A percentile compares a stretch with the other conserved stretches of the same genome.
These are phyloP conservation scores for Drosophila paranaensis DNA, from an alignment of 2,888 invertebrate species.

Conservation along the genomic window DNA sequence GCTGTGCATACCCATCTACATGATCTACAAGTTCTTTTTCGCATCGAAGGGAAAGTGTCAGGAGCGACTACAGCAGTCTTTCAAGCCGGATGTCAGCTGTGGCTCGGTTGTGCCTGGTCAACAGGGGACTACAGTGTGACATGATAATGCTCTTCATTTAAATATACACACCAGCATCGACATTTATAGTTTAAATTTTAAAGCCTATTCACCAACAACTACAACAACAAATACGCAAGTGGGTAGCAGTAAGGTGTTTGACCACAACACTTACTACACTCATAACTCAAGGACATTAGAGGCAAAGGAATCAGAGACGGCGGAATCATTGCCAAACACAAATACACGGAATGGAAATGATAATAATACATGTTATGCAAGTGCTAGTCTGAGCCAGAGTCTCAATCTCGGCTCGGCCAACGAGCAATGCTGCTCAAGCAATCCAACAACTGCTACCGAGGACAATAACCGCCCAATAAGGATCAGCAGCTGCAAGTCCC, in stretches of 20 bases:
- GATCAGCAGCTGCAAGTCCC: slow-evolving; percentile 84
- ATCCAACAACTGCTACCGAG: slow-evolving; percentile 74
- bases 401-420: slow-evolving; percentile 69
- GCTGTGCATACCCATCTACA: slow-evolving; percentile 93
- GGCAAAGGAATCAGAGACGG: neutral
- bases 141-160: slow-evolving; percentile 76
- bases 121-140: slow-evolving; percentile 85
- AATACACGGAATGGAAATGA: slow-evolving; percentile 53
- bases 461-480: slow-evolving; percentile 83
- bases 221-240: slow-evolving; percentile 36
- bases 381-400: slow-evolving; percentile 70
- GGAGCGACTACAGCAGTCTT: slow-evolving; percentile 74
- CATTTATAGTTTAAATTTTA: slow-evolving; percentile 64
- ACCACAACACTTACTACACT: slow-evolving; percentile 74
- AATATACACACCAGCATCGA: slow-evolving; percentile 66
- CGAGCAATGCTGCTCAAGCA: slow-evolving; percentile 55
- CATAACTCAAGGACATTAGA: slow-evolving; percentile 59
- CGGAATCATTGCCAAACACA: slow-evolving; percentile 20
- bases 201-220: slow-evolving; percentile 72
- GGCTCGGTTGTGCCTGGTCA: slow-evolving; percentile 84
- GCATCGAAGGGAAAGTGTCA: slow-evolving; percentile 88
- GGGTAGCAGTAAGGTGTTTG: slow-evolving; percentile 53
- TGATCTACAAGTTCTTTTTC: slow-evolving; percentile 90
- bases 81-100: slow-evolving; percentile 79
- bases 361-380: slow-evolving; percentile 54